Base-by-base conservation (phyloP, 2,113 vertebrate species). In the Oncorhynchus keta region DNA sequence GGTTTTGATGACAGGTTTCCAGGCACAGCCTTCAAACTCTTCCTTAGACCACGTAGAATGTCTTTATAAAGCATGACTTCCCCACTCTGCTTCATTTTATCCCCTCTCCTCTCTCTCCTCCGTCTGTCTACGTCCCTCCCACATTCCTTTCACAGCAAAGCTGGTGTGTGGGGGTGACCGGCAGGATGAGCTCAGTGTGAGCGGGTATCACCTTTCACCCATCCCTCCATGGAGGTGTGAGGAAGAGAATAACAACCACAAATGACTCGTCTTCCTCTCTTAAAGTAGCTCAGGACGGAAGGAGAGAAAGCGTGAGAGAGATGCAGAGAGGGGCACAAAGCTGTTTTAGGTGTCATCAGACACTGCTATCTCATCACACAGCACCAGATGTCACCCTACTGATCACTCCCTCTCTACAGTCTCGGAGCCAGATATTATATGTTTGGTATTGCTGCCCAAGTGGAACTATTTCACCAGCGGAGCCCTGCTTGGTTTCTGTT, bases 321-420 rank as follows among this genome's bases (percentile, higher is more conserved):
- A 39, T 14, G 18, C 68, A 30, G 18, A 59, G 16, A 71, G 18
- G 8, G 66, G 16, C 16, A 39, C 45, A 39, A 18, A 59, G 77
- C 22, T 66, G 62, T 71, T 28, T 71, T 57, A 7, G 18, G 57
- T 48, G 68, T 35, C 70, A 66, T 68, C 76, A 32, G 76, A 30
- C 28, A 49, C 69, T 76, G 75, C 76, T 81, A 77, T 80, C 74
- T 84, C 74, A 83, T 83, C 74, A 75, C 49, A 69, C 70, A 76
- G 74, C 64, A 86, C 81, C 83, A 87, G 87, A 84, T 85, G 85
- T 81, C 70, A 80, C 83, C 77, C 83, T 78, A 24, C 82, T 81
- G 82, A 85, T 82, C 70, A 45, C 32, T 69, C 76, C 77, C 51
- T 81, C 22, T 65, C 45, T 81, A 69, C 64, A 28, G 55, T 6